These are phyloP conservation scores for Apostichopus japonicus DNA, from an alignment of 35 echinoderm and acorn worm genomes.

Conservation along the genomic window DNA sequence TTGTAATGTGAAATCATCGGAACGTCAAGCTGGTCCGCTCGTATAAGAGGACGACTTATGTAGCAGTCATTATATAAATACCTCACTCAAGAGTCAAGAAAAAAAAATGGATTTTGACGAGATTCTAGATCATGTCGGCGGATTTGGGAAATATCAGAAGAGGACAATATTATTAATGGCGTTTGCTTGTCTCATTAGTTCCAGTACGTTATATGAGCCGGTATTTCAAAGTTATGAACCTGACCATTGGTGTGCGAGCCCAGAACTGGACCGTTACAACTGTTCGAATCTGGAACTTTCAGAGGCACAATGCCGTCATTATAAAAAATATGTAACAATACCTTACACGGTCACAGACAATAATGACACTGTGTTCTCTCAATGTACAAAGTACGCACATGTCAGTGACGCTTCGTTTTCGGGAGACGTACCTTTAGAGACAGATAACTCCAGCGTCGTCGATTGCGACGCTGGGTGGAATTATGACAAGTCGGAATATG, in stretches of 20 bases:
- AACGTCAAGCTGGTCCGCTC: too few relatives aligned
- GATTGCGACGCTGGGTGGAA: slow-evolving; percentile 22
- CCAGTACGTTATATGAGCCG: slow-evolving; percentile 19
- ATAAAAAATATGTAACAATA: slow-evolving; percentile 2
- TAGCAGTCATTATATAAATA: too few relatives aligned
- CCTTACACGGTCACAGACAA: not conserved
- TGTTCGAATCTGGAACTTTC: not conserved
- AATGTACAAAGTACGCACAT: not conserved
- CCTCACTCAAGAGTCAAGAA: not conserved
- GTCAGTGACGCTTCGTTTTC: not conserved
- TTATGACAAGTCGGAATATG: slow-evolving; percentile 10
- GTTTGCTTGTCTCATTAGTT: slow-evolving; percentile 18
- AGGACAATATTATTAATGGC: slow-evolving; percentile 30
- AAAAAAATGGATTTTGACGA: slow-evolving; percentile 36
- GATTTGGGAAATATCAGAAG: slow-evolving; percentile 34
- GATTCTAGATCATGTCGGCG: slow-evolving; percentile 27
- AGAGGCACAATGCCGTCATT: not conserved
- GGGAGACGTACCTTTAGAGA: not conserved
- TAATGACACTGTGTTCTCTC: slow-evolving; percentile 30
- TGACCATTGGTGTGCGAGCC: slow-evolving; percentile 25
- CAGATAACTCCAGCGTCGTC: not conserved
- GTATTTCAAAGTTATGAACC: slow-evolving; percentile 39
- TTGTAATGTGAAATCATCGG: too few relatives aligned
- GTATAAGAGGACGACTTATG: too few relatives aligned
- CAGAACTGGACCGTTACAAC: slow-evolving; percentile 1